Evolutionary conservation across 2,888 invertebrate species (phyloP).

Genomic region (Drosophila niveifrons): DNA sequence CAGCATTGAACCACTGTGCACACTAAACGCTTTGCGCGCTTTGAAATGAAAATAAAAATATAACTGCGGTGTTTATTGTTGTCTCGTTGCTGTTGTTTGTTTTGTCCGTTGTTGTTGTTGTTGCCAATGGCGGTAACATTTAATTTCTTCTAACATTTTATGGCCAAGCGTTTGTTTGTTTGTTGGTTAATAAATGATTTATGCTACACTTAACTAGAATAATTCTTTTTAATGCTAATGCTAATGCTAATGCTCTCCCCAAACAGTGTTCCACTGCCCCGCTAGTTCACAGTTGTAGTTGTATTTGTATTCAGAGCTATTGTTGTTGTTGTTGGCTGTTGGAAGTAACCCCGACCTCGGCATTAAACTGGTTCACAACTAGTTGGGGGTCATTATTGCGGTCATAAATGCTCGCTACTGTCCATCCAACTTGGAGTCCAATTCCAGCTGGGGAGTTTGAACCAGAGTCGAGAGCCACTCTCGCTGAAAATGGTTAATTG

Average conservation of each 20-base stretch:
- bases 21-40: slow-evolving; percentile 48
- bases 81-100: slow-evolving; percentile 24
- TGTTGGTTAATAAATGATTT: slow-evolving; percentile 61
- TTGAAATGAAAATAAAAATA: slow-evolving; percentile 74
- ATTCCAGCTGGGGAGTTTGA: slow-evolving; percentile 1
- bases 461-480: slow-evolving; percentile 29
- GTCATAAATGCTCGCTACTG: slow-evolving; percentile 43
- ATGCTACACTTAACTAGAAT: slow-evolving; percentile 72
- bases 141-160: slow-evolving; percentile 54
- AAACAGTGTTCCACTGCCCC: slow-evolving; percentile 3
- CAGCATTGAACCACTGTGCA: slow-evolving; percentile 52
- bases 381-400: slow-evolving; percentile 36
- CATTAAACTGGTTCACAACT: slow-evolving; percentile 62
- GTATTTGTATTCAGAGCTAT: slow-evolving; percentile 15
- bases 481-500: slow-evolving; percentile 41
- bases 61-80: slow-evolving; percentile 60
- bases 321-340: slow-evolving; percentile 17
- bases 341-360: slow-evolving; percentile 5
- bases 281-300: neutral
- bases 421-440: neutral
- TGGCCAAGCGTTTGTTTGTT: slow-evolving; percentile 25
- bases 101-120: slow-evolving; percentile 36
- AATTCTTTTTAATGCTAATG: slow-evolving; percentile 66
- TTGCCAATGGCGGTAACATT: slow-evolving; percentile 45
- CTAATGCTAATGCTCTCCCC: too few relatives aligned